Evolutionary conservation across 2,113 vertebrate genomes (phyloP).

Genomic region (Arothron firmamentum): DNA sequence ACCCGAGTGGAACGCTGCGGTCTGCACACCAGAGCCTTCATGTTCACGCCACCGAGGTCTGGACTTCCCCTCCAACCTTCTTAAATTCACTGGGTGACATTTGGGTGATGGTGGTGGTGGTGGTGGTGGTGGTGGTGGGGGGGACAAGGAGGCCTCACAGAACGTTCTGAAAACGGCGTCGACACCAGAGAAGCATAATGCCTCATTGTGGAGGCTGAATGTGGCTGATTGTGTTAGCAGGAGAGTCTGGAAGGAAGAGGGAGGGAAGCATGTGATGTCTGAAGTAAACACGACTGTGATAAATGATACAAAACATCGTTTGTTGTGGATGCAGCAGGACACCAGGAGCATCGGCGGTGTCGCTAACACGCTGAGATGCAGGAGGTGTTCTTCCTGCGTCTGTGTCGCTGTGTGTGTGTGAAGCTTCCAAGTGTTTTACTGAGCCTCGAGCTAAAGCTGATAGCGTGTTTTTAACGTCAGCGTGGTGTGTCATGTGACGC

Average conservation of each 20-base stretch:
- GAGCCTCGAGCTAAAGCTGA: constrained; percentile 18
- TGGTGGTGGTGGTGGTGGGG: constrained; percentile 1
- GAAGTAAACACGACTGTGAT: constrained; percentile 42
- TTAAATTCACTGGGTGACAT: constrained; percentile 53
- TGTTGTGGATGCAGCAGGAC: background rate
- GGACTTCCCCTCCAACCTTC: constrained; percentile 29
- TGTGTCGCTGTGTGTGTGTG: too few relatives aligned
- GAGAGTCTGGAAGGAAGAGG: constrained; percentile 53
- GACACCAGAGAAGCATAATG: constrained; percentile 66
- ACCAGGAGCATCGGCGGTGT: background rate
- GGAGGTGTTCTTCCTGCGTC: too few relatives aligned
- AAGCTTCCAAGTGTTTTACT: background rate
- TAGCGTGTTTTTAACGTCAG: constrained; percentile 34
- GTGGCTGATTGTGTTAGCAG: constrained; percentile 66
- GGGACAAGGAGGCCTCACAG: constrained; percentile 69
- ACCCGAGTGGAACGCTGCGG: too few relatives aligned
- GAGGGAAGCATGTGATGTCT: constrained; percentile 47
- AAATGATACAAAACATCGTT: background rate
- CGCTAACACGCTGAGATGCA: constrained; percentile 6
- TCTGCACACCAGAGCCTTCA: background rate
- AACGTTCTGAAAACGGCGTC: constrained; percentile 45
- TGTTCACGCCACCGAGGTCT: constrained; percentile 9
- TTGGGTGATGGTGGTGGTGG: too few relatives aligned
- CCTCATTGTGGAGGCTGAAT: constrained; percentile 71
- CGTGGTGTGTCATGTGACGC: constrained; percentile 49